These are phyloP conservation scores for Gobiocypris rarus DNA, from an alignment of 2,113 vertebrate genomes.

Conservation along the genomic window DNA sequence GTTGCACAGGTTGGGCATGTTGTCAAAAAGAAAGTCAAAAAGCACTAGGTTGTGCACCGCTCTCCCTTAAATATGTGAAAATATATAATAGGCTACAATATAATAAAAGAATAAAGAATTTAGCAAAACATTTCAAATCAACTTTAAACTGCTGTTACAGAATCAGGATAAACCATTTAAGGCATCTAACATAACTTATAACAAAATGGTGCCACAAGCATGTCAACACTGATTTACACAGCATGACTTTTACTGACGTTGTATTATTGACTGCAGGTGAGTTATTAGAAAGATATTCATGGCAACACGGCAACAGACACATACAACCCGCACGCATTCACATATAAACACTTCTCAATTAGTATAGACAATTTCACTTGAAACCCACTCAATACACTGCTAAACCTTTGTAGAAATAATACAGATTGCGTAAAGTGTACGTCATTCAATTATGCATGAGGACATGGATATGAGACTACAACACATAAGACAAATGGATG, in stretches of 20 bases:
- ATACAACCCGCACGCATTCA: not conserved
- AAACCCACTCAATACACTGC: not conserved
- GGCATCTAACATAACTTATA: not conserved
- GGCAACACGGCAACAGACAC: constrained; percentile 13
- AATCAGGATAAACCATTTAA: not conserved
- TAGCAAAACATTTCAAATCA: not conserved
- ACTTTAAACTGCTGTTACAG: not conserved
- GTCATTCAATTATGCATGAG: not conserved
- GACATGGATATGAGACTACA: not conserved
- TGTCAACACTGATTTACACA: not conserved
- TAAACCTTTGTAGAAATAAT: too few species aligned
- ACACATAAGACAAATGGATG: not conserved
- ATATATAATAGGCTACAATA: too few species aligned
- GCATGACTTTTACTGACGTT: not conserved
- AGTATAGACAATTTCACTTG: not conserved
- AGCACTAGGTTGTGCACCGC: too few species aligned
- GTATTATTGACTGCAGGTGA: not conserved
- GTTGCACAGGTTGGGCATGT: too few species aligned
- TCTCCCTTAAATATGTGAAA: too few species aligned
- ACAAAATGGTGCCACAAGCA: not conserved
- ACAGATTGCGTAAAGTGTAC: not conserved
- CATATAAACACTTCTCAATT: not conserved
- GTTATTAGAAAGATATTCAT: not conserved
- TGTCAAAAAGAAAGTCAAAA: too few species aligned
- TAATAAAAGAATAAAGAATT: not conserved